phyloP scores from a whole-genome alignment of 23 tunicate species.

The Aplidium turbinatum region DNA sequence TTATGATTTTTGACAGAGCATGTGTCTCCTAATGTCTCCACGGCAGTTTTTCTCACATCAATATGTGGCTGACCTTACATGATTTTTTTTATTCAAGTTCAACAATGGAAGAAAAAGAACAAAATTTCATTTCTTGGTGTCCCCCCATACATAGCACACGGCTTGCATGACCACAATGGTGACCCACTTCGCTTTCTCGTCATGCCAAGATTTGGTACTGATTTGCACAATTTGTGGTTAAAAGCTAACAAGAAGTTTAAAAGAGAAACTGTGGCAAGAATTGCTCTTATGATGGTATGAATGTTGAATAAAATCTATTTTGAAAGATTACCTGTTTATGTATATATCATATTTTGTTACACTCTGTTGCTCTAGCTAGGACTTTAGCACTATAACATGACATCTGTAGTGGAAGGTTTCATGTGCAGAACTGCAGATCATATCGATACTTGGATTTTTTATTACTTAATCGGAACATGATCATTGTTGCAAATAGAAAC shows the following conservation, averaged over 20 bases:
- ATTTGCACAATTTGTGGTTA: conserved; percentile 83
- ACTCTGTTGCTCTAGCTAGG: background rate
- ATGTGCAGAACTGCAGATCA: too few species aligned
- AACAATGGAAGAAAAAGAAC: conserved; percentile 49
- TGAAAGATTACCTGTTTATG: too few species aligned
- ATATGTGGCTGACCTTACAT: background rate
- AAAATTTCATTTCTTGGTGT: conserved; percentile 56
- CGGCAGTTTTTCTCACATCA: too few species aligned
- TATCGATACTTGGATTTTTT: too few species aligned
- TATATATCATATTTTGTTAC: background rate
- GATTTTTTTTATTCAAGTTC: conserved; percentile 42
- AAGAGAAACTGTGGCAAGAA: conserved; percentile 62
- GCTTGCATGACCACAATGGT: conserved; percentile 41
- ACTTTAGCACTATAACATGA: background rate
- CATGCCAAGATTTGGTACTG: conserved; percentile 97
- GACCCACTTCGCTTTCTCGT: conserved; percentile 86
- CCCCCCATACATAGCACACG: conserved; percentile 82
- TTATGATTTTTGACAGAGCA: too few species aligned
- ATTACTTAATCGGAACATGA: too few species aligned
- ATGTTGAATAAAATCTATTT: too few species aligned
- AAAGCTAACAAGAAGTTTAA: conserved; percentile 67
- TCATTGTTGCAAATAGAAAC: too few species aligned
- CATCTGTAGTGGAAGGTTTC: background rate
- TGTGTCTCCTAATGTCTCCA: too few species aligned
- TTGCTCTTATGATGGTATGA: conserved; percentile 78